phyloP scores from a whole-genome alignment of 2,888 invertebrate genomes.

The Cephus nigrinus region DNA sequence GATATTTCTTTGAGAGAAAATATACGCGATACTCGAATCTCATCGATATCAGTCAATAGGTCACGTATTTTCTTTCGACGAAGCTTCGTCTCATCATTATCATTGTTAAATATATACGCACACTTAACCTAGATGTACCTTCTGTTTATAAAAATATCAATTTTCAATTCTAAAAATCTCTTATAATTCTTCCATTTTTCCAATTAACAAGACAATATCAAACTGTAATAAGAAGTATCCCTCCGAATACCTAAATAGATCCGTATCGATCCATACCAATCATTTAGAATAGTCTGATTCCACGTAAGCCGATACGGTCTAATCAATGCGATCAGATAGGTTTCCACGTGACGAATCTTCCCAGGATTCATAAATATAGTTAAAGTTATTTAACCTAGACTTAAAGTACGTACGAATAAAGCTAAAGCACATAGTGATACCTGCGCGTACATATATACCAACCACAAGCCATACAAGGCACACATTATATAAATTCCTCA shows the following conservation, averaged over 20 bases:
- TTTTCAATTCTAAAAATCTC: neutral
- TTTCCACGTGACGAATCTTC: neutral
- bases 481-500: neutral
- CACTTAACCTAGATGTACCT: neutral
- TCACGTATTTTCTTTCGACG: neutral
- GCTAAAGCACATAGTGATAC: neutral
- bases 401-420: neutral
- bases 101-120: neutral
- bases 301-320: neutral
- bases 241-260: neutral
- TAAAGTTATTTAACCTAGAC: neutral
- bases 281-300: too few species aligned
- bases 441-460: neutral
- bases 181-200: neutral
- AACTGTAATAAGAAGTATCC: neutral
- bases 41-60: neutral
- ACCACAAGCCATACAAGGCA: neutral
- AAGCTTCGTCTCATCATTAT: neutral
- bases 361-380: neutral
- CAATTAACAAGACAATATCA: neutral
- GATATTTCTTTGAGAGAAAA: neutral
- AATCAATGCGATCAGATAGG: neutral
- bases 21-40: neutral
- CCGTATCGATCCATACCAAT: neutral
- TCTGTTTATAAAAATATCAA: neutral